phyloP scores from a whole-genome alignment of 2,113 vertebrate species.

The Strix aluco region DNA sequence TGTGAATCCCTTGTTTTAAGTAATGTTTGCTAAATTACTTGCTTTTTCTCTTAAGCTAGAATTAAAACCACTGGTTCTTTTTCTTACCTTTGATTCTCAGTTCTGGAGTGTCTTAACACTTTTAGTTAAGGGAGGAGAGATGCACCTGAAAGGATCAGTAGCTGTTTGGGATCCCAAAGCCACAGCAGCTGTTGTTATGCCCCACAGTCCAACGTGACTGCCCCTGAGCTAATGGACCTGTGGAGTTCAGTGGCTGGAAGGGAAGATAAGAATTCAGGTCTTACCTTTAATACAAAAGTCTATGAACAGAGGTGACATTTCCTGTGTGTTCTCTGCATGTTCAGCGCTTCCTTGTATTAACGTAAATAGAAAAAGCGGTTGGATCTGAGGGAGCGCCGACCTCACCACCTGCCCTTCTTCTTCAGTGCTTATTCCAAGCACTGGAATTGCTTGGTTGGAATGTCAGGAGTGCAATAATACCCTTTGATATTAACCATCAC shows the following conservation, averaged over 20 bases:
- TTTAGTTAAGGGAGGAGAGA: neutral
- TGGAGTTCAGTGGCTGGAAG: neutral
- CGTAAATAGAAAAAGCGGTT: neutral
- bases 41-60: neutral
- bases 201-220: neutral
- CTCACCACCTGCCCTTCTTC: neutral
- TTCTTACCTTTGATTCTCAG: neutral
- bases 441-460: neutral
- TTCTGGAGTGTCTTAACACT: neutral
- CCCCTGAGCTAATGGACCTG: neutral
- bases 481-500: neutral
- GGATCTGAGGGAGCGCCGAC: neutral
- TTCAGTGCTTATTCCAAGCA: neutral
- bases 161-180: neutral
- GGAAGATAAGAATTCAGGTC: neutral
- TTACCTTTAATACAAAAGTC: neutral
- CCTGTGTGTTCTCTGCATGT: neutral
- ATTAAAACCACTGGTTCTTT: neutral
- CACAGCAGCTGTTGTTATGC: accelerated
- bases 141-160: neutral
- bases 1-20: slow-evolving; percentile 17
- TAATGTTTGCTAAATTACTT: slow-evolving; percentile 55
- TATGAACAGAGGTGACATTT: neutral
- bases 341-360: neutral
- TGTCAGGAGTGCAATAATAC: neutral